A percentile compares a stretch with the other conserved stretches of the same genome.
Evolutionary conservation across 2,888 invertebrate genomes (phyloP).

Genomic region (Ernsta delagoae): DNA sequence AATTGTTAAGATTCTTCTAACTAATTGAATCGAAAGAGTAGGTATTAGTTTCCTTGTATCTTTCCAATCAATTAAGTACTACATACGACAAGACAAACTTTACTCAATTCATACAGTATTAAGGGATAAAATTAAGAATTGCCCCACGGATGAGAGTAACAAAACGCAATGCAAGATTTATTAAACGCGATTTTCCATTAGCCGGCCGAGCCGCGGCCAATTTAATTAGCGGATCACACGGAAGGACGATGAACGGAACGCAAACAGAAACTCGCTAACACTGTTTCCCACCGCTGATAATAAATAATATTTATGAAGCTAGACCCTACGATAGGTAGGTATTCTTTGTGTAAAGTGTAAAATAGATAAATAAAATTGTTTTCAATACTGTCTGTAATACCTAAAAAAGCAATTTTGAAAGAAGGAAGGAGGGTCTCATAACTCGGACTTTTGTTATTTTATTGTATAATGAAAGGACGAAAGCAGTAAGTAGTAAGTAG

Average conservation of each 20-base stretch:
- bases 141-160: constrained; percentile 49
- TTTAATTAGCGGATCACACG: constrained; percentile 81
- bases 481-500: too few relatives aligned
- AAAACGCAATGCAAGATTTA: constrained; percentile 64
- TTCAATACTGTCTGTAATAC: too few relatives aligned
- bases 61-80: too few relatives aligned
- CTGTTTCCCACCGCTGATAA: not conserved
- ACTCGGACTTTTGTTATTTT: too few relatives aligned
- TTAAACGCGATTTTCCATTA: constrained; percentile 72
- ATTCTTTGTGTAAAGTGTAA: too few relatives aligned
- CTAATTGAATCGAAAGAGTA: too few relatives aligned
- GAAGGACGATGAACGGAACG: constrained; percentile 54
- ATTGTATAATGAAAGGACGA: too few relatives aligned
- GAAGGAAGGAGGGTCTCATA: too few relatives aligned
- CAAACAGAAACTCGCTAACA: constrained; percentile 20
- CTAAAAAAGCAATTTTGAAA: too few relatives aligned
- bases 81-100: not conserved
- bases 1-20: too few relatives aligned
- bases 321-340: not conserved
- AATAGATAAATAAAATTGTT: too few relatives aligned
- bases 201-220: constrained; percentile 56
- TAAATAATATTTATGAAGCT: constrained; percentile 13
- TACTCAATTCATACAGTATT: not conserved
- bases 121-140: not conserved
- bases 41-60: too few relatives aligned